Base-by-base conservation (phyloP, 2,888 invertebrate genomes). In the Cylindroiulus punctatus region DNA sequence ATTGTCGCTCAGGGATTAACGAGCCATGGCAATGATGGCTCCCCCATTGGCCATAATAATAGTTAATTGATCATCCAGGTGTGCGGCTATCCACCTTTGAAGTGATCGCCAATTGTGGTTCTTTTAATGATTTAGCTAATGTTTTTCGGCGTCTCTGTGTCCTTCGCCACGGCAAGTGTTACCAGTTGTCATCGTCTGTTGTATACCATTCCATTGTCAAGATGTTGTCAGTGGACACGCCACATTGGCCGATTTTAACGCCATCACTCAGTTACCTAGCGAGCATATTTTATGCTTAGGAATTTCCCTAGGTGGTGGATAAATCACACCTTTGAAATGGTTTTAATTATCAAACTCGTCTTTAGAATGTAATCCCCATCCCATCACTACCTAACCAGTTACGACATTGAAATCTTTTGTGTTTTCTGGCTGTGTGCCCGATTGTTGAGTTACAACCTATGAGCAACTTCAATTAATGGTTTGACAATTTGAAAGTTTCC, bases 21-120 rank as follows among this genome's bases (percentile, higher is more conserved):
- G 22, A 57, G 57, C 57, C 57, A 22, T 57, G 22, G 57, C 57
- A n/a, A n/a, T n/a, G 57, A 57, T 57, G 57, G 57, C 19, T 57
- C 52, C 57, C 57, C 57, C 57, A 57, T 57, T 65, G 26, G 65
- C 65, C 22, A 65, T 65, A 65, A 65, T 65, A 65, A 65, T 26
- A 65, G 65, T 65, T 65, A 65, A 65, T 65, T 65, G 65, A 65
- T 65, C 65, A 26, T 65, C 65, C 65, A 65, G 65, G 65, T 65
- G 65, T 26, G 22, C 65, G 65, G 65, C 65, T 22, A 26, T 65
- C 65, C 26, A 65, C 65, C 65, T 65, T 65, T 65, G 65, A 65
- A 65, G 65, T 65, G 65, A 26, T 65, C 65, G 10, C 65, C 65
- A 65, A 65, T 65, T 65, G 65, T 65, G 26, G 22, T 65, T 12